Evolutionary conservation across 2,888 invertebrate species (phyloP).

Genomic region (Andrena dorsata): DNA sequence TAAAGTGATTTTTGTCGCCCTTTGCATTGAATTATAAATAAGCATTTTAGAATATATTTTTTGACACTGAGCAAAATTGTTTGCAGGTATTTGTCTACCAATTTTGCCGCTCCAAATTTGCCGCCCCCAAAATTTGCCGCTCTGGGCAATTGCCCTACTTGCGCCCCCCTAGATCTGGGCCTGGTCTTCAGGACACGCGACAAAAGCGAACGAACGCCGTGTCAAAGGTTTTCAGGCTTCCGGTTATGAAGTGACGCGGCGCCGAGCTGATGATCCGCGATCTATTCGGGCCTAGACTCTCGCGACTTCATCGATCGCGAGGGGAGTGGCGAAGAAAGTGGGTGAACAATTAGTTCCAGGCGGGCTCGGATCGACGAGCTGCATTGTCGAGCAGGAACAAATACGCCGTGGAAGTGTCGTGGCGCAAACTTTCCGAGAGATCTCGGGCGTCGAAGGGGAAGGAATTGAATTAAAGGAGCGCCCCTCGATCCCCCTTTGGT

Average conservation of each 20-base stretch:
- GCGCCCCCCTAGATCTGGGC: no score
- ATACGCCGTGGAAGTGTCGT: constrained; percentile 20
- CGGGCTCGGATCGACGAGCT: neutral
- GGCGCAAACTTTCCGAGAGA: constrained; percentile 32
- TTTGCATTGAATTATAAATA: no score
- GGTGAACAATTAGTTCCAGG: neutral
- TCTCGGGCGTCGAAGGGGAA: constrained; percentile 46
- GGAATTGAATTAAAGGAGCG: constrained; percentile 68
- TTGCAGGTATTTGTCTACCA: no score
- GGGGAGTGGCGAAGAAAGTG: neutral
- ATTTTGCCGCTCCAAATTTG: no score
- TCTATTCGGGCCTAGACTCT: neutral
- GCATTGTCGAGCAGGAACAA: constrained; percentile 24
- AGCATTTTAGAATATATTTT: no score
- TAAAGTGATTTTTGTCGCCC: no score
- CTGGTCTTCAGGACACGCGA: no score
- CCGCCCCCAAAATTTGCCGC: no score
- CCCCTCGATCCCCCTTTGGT: neutral
- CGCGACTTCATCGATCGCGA: neutral
- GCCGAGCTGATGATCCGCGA: neutral
- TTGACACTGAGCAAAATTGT: no score
- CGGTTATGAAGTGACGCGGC: neutral
- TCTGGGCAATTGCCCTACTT: no score
- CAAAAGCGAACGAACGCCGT: no score
- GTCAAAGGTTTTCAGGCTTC: no score